Evolutionary conservation across 2,888 invertebrate genomes (phyloP), one percentile per base, ranked within the genome.

Genomic region (Pammene aurita): DNA sequence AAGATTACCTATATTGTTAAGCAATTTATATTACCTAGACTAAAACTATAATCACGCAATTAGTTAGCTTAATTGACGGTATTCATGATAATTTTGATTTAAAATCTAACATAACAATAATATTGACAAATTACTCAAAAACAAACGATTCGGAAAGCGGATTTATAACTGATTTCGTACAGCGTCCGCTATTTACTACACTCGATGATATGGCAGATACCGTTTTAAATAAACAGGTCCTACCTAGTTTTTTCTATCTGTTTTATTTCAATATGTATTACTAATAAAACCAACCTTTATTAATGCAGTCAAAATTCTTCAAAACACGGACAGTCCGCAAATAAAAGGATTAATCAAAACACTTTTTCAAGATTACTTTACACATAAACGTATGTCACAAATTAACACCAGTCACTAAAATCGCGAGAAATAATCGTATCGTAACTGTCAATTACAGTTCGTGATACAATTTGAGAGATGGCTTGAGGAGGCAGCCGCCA

Each of bases 401-500:
- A 57, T 62, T 56, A 66, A 55, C 50, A 63, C 16, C 26, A 48
- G 41, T 38, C 50, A 50, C 55, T 58, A 69, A 71, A 62, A 69
- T 64, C 67, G 76, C 77, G 77, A 35, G 58, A 67, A 65, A 64
- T 64, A 60, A 60, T 54, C 71, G 62, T 68, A 60, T 54, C 71
- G 62, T 68, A 60, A 65, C 68, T 64, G 64, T 64, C 68, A 68
- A 64, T 64, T 60, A 61, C 58, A 58, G 56, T 64, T 58, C 48
- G 56, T 58, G 38, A 41, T 41, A 46, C 84, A 84, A 71, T 72
- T 73, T 16, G 66, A 63, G 57, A 26, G 16, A 73, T n/a, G 75
- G 72, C 75, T 79, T 74, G 76, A 77, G 77, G 78, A 74, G 71
- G 81, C 79, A 88, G 83, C 88, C 88, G 85, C 75, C 82, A 76